Conservation (phyloP, 2,797 vertebrate species). For the Hydrophis major region DNA sequence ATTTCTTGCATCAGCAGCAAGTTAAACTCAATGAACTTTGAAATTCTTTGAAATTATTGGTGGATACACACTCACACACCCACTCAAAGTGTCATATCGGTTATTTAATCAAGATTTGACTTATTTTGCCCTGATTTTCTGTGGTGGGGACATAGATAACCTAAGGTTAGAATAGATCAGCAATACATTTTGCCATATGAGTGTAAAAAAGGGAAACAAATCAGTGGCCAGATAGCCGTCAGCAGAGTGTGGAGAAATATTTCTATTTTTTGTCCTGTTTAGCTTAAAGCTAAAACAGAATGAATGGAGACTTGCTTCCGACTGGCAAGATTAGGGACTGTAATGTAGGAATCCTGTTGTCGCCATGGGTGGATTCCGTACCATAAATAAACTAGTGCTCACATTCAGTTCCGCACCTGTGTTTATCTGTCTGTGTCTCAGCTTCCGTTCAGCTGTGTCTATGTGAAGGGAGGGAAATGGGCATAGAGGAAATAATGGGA, state of each 20-base stretch:
- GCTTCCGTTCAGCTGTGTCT: slow-evolving; percentile 51
- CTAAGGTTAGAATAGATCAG: neutral
- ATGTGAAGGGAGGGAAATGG: slow-evolving; percentile 20
- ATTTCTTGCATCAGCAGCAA: neutral
- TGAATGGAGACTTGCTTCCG: slow-evolving; percentile 55
- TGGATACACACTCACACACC: neutral
- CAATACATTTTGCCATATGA: neutral
- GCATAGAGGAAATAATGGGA: slow-evolving; percentile 1
- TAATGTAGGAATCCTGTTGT: slow-evolving; percentile 66
- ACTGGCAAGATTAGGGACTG: slow-evolving; percentile 66
- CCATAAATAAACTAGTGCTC: slow-evolving; percentile 67
- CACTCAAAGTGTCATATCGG: neutral
- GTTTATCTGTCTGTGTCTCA: slow-evolving; percentile 67
- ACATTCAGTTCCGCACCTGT: slow-evolving; percentile 65
- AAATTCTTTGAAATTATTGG: neutral
- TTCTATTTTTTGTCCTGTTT: neutral
- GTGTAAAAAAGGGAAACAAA: neutral
- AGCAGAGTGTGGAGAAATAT: neutral
- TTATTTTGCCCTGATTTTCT: neutral
- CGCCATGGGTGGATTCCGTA: slow-evolving; percentile 46
- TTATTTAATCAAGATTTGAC: neutral
- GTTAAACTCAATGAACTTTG: neutral
- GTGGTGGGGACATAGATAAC: neutral
- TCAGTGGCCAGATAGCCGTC: neutral
- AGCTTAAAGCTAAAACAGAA: slow-evolving; percentile 10